These are phyloP conservation scores for Troides aeacus DNA, from an alignment of 2,888 invertebrate species.

Conservation along the genomic window DNA sequence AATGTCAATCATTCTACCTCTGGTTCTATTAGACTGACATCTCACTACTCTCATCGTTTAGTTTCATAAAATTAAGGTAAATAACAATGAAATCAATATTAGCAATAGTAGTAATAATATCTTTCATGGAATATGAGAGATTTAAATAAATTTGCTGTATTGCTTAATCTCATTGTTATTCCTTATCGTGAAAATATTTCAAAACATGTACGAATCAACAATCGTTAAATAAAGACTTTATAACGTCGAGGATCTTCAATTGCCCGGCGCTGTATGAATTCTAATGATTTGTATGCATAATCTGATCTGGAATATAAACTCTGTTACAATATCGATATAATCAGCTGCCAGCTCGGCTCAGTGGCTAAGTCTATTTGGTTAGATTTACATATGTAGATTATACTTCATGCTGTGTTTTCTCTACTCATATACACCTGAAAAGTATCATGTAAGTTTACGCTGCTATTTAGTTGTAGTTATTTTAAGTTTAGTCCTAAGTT, in stretches of 20 bases:
- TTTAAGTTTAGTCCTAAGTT: not conserved
- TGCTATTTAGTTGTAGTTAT: not conserved
- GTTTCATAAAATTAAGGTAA: no score
- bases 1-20: no score
- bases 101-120: no score
- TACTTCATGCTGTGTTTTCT: no score
- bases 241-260: constrained; percentile 6
- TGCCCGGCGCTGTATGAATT: constrained; percentile 6
- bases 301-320: not conserved
- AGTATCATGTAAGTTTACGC: not conserved
- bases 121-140: no score
- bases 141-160: not conserved
- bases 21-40: no score
- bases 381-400: no score
- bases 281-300: not conserved
- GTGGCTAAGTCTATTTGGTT: no score
- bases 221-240: constrained; percentile 15
- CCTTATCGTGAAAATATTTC: not conserved
- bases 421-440: no score
- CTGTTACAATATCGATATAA: not conserved
- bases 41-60: no score
- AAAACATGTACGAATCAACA: constrained; percentile 2
- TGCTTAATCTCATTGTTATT: not conserved
- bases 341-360: not conserved
- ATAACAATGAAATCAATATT: no score